Evolutionary conservation across 1,140 invertebrate genomes (phyloP), one percentile per base, ranked within the genome.

Genomic region (Camponotus pennsylvanicus): DNA sequence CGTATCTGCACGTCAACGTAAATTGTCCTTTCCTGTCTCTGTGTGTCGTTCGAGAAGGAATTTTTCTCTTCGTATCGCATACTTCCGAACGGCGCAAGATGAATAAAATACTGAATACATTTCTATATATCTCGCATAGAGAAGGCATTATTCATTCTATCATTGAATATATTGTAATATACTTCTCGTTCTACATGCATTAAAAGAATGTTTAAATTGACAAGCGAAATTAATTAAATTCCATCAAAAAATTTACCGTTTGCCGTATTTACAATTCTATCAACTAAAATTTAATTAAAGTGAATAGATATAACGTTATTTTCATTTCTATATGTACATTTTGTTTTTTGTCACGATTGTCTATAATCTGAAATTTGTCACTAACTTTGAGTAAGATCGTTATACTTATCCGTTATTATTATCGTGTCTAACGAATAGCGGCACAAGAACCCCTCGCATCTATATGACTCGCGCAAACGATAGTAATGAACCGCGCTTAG

Each of bases 401-500:
- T 73, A 61, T 75, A 61, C 55, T 83, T 75, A 49, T 75, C 27
- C 61, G 88, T 76, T 89, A 75, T 79, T 49, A 78, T 89, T 85
- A 90, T 87, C 52, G 63, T 57, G 11, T 34, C 59, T 63, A 88
- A 86, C 70, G 75, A 89, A 89, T 70, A 77, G 80, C 52, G 86
- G 64, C 37, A 69, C 85, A 86, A 77, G 75, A 91, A 91, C 75
- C 88, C 90, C 76, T 57, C 84, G 70, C 55, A 40, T 82, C 77
- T 89, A 85, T 89, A 88, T 52, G 76, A 49, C 57, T 18, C 59
- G 76, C 57, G 85, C 69, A 87, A 91, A 89, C 84, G 90, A 86
- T 88, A 90, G 88, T 91, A 91, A 91, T 87, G 90, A 90, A 91
- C 89, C 83, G 87, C 87, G 89, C 90, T 91, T 91, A 91, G 90